A percentile compares a stretch with the other conserved stretches of the same genome.
These are phyloP conservation scores for Sthenelais limicola DNA, from an alignment of 2,888 invertebrate species.

Conservation along the genomic window DNA sequence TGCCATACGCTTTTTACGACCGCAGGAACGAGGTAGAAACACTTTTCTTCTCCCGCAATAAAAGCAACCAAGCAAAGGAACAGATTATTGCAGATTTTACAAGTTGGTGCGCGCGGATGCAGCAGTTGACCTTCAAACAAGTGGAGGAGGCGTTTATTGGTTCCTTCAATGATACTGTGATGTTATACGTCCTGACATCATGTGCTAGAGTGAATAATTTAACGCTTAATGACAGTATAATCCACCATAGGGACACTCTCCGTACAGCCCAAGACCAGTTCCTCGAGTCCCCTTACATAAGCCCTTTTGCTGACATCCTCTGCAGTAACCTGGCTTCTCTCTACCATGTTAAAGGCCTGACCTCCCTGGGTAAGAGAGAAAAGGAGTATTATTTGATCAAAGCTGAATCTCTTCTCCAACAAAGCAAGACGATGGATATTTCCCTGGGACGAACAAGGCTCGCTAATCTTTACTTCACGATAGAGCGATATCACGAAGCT, in stretches of 20 bases:
- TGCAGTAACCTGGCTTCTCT: constrained; percentile 19
- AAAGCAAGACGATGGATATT: constrained; percentile 4
- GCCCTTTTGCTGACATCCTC: constrained; percentile 6
- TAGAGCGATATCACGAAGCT: constrained; percentile 2
- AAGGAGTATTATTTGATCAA: constrained; percentile 17
- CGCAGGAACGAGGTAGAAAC: background rate
- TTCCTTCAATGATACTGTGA: constrained; percentile 13
- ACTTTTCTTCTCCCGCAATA: constrained; percentile 5
- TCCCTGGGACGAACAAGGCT: constrained; percentile 5
- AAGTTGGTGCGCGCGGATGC: background rate
- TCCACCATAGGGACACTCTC: constrained; percentile 11
- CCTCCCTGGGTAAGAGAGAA: background rate
- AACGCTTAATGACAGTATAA: constrained; percentile 20
- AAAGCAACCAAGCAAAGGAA: background rate
- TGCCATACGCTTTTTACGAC: constrained; percentile 23
- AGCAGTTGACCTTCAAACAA: background rate
- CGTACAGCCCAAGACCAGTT: constrained; percentile 9
- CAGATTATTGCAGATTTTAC: background rate
- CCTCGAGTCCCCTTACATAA: background rate
- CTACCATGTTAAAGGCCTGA: constrained; percentile 23
- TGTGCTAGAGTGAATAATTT: constrained; percentile 5
- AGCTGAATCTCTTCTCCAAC: constrained; percentile 5
- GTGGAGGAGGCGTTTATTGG: background rate
- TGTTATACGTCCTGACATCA: background rate
- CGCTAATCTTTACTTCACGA: background rate